Evolutionary conservation across 2,797 vertebrate species (phyloP).

Genomic region (Falco peregrinus): DNA sequence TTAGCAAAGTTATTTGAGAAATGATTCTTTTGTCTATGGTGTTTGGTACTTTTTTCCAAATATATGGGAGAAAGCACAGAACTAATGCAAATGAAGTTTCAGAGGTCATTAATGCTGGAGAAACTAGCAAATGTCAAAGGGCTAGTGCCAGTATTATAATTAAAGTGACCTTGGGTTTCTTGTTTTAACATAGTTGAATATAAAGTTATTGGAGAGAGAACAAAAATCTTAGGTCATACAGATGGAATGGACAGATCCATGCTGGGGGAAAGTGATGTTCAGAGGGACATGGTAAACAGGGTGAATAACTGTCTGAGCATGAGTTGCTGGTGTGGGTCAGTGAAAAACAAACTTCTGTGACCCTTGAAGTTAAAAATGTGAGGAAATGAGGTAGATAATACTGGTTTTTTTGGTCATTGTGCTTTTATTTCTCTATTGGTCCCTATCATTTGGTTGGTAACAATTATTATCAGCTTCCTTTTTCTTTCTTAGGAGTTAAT

Average conservation of each 20-base stretch:
- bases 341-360: neutral
- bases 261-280: neutral
- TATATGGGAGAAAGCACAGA: neutral
- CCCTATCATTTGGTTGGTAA: neutral
- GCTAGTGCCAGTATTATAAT: neutral
- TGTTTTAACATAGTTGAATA: neutral
- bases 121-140: neutral
- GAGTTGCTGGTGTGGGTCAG: neutral
- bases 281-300: neutral
- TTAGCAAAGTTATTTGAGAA: neutral
- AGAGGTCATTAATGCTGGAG: neutral
- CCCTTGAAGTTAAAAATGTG: constrained; percentile 17
- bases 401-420: neutral
- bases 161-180: neutral
- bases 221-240: constrained; percentile 29
- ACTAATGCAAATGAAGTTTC: neutral
- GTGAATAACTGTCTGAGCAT: constrained; percentile 50
- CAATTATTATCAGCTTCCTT: neutral
- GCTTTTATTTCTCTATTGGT: neutral
- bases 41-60: neutral
- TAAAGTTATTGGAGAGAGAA: neutral
- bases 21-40: neutral
- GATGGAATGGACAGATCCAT: neutral
- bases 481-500: neutral
- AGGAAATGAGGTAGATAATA: neutral